A percentile compares a stretch with the other conserved stretches of the same genome.
Conservation (phyloP, 2,113 vertebrate species). For the Indri indri region DNA sequence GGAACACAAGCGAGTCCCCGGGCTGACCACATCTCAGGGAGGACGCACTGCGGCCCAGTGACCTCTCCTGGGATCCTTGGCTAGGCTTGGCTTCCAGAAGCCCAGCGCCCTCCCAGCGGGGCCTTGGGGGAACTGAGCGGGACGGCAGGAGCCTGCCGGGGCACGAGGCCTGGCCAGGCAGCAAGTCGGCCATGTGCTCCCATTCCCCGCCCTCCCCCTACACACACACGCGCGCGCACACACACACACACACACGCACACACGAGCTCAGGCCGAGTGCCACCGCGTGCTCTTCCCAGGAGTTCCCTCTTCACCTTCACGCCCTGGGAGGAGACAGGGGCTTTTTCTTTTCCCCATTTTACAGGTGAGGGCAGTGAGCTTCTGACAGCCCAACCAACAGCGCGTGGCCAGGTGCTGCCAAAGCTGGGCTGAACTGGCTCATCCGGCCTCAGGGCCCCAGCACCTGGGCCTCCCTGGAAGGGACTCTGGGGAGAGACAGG, state of each 20-base stretch:
- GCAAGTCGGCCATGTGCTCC: neutral
- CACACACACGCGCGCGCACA: too few relatives aligned
- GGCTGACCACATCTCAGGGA: neutral
- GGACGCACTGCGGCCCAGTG: accelerated
- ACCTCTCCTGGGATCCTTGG: neutral
- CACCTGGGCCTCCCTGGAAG: neutral
- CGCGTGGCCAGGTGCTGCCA: accelerated
- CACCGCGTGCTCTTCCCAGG: accelerated
- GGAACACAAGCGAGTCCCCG: neutral
- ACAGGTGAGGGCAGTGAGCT: too few relatives aligned
- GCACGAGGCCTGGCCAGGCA: neutral
- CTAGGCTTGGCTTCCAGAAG: neutral
- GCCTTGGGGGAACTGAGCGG: neutral
- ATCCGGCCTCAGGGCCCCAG: neutral
- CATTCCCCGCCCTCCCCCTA: neutral
- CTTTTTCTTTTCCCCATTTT: neutral
- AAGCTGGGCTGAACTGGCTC: neutral
- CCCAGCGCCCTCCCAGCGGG: too few relatives aligned
- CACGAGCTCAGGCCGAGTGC: neutral
- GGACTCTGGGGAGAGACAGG: neutral
- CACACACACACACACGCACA: neutral
- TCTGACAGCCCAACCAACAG: neutral
- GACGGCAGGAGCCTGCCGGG: neutral
- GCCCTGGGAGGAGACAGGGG: neutral
- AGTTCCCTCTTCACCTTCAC: neutral